Percentiles rank a stretch among this genome's conserved stretches.
These are phyloP conservation scores for Rhinichthys klamathensis DNA, from an alignment of 2,113 vertebrate genomes.

Conservation along the genomic window DNA sequence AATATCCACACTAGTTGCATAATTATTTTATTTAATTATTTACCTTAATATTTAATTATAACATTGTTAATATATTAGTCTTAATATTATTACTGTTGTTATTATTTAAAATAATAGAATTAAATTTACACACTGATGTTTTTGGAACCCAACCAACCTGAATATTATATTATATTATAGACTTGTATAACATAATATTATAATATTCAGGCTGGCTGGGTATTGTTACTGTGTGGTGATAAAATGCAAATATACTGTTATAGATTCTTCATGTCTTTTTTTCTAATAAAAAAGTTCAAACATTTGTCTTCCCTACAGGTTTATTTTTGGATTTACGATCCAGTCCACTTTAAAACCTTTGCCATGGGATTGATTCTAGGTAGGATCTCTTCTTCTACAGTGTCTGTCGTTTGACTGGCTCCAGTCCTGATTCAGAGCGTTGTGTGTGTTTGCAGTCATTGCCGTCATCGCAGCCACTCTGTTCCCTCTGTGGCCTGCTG, in stretches of 20 bases:
- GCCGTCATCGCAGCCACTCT: slow-evolving; percentile 97
- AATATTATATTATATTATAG: no score
- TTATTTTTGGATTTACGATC: slow-evolving; percentile 98
- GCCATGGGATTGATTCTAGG: slow-evolving; percentile 98
- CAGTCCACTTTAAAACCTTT: slow-evolving; percentile 98
- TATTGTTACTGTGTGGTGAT: not conserved
- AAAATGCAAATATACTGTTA: not conserved
- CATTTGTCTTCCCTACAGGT: slow-evolving; percentile 75
- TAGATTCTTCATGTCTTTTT: not conserved
- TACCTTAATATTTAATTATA: not conserved
- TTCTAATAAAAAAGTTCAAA: not conserved
- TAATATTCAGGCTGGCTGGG: no score
- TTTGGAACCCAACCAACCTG: not conserved
- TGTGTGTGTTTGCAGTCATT: slow-evolving; percentile 79
- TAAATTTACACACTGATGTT: not conserved
- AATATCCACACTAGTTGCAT: not conserved
- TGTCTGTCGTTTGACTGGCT: not conserved
- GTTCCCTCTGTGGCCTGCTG: slow-evolving; percentile 98
- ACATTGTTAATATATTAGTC: no score
- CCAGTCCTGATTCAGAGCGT: not conserved
- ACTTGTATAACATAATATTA: no score
- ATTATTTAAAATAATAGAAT: no score
- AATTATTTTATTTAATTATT: not conserved
- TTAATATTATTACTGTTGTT: no score
- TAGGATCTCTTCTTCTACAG: slow-evolving; percentile 71